Evolutionary conservation across 1,140 invertebrate species (phyloP), one percentile per base, ranked within the genome.

Genomic region (Hormaphis cornu): DNA sequence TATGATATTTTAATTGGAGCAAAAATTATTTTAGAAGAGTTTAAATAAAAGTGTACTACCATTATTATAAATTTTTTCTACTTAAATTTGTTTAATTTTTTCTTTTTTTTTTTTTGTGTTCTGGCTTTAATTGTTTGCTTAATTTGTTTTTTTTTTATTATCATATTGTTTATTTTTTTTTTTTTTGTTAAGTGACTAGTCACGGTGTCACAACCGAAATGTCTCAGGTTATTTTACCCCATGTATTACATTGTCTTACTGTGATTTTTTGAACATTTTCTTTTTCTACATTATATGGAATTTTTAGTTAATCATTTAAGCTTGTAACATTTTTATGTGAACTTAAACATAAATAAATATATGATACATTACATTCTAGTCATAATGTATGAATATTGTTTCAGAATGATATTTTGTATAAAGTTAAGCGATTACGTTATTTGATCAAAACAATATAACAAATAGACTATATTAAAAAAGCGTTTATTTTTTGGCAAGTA

Each of bases 41-140:
- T 24, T 50, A 66, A 66, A 16, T 35, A 16, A 63, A 66, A 66
- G 50, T 10, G 44, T 66, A 48, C 30, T 16, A 26, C 28, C 18
- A 50, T 44, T 48, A 63, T 63, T 46, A 56, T 56, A 37, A 37
- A 8, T 50, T 44, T 66, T 50, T 33, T 50, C 61, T 66, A 50
- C 61, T 66, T 66, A 50, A 42, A 66, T 66, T 46, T 46, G n/a
- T 59, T 24, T 66, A 50, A 50, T 48, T 50, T 30, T 48, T 22
- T 16, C 22, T 66, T 48, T 50, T 30, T 48, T 22, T 16, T 33
- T 18, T 37, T 63, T 66, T 66, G 61, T 66, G 61, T 66, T 66
- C 61, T 66, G 61, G 48, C 50, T 66, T 66, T 42, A 44, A 66
- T 66, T 66, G 18, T 66, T 66, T 66, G 61, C 61, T 66, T 44